These are phyloP conservation scores for Calycopis cecrops DNA, from an alignment of 1,140 invertebrate genomes.

Conservation along the genomic window DNA sequence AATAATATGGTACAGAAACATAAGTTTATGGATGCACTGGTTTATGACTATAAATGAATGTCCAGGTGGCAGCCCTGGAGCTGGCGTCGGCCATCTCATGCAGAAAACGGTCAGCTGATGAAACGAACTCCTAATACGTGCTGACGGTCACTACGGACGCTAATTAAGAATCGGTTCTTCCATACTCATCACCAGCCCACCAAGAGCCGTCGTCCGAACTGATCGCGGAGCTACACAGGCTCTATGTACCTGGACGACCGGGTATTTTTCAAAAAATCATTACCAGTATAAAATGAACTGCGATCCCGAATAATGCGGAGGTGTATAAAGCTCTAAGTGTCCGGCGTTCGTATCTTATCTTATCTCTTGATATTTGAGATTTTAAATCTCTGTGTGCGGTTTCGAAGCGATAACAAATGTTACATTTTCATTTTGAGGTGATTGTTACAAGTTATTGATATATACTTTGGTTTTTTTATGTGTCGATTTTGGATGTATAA, in stretches of 20 bases:
- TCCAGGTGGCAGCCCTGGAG: constrained; percentile 25
- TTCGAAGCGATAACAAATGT: constrained; percentile 32
- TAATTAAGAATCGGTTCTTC: constrained; percentile 58
- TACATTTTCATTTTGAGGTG: constrained; percentile 10
- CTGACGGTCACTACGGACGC: constrained; percentile 59
- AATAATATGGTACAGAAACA: too few species aligned
- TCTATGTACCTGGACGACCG: too few species aligned
- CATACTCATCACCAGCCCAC: constrained; percentile 31
- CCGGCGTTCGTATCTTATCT: constrained; percentile 46
- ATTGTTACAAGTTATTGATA: not conserved
- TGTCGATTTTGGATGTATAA: too few species aligned
- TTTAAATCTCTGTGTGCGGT: constrained; percentile 61
- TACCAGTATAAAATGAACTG: constrained; percentile 19
- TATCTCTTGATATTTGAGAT: constrained; percentile 66
- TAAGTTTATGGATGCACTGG: too few species aligned
- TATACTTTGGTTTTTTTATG: too few species aligned
- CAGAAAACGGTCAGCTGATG: constrained; percentile 63
- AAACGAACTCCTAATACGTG: constrained; percentile 59
- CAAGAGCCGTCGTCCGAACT: constrained; percentile 17
- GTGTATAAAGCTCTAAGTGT: constrained; percentile 7
- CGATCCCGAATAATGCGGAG: not conserved
- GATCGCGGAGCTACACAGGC: too few species aligned
- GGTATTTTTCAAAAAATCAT: not conserved
- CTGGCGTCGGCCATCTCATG: constrained; percentile 53
- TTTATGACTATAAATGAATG: too few species aligned